A percentile compares a stretch with the other conserved stretches of the same genome.
phyloP scores from a whole-genome alignment of 2,797 vertebrate genomes.

The Notolepis coatsorum region DNA sequence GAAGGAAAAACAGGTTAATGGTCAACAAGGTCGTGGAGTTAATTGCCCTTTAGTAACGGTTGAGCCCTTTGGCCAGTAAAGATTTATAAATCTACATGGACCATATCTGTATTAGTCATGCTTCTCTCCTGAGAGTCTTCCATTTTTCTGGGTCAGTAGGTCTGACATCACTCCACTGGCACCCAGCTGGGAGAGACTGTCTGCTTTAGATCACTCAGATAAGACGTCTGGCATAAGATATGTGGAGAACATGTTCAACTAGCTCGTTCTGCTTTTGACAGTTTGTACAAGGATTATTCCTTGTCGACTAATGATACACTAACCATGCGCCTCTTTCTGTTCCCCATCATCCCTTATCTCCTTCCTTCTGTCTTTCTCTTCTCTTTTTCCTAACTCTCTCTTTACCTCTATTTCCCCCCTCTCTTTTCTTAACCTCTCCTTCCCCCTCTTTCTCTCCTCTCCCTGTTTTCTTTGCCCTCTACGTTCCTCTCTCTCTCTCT shows the following conservation, averaged over 20 bases:
- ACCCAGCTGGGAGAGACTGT: constrained; percentile 11
- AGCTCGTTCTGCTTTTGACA: too few relatives aligned
- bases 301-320: background rate
- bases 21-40: too few relatives aligned
- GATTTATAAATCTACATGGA: constrained; percentile 33
- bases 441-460: background rate
- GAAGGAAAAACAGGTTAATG: too few relatives aligned
- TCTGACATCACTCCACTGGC: constrained; percentile 31
- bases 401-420: too few relatives aligned
- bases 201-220: constrained; percentile 17
- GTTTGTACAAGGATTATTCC: background rate
- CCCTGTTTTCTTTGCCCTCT: background rate
- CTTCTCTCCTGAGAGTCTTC: constrained; percentile 47
- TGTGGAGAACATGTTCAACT: too few relatives aligned
- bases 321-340: background rate
- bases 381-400: background rate
- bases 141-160: constrained; percentile 50
- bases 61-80: constrained; percentile 25
- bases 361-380: too few relatives aligned
- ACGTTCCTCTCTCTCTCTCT: constrained; percentile 27
- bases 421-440: too few relatives aligned
- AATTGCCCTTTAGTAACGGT: constrained; percentile 50
- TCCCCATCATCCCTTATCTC: too few relatives aligned
- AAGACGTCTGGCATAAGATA: background rate
- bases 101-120: constrained; percentile 56